Base-by-base conservation (phyloP, 2,888 invertebrate genomes). In the Marronus borbonicus region DNA sequence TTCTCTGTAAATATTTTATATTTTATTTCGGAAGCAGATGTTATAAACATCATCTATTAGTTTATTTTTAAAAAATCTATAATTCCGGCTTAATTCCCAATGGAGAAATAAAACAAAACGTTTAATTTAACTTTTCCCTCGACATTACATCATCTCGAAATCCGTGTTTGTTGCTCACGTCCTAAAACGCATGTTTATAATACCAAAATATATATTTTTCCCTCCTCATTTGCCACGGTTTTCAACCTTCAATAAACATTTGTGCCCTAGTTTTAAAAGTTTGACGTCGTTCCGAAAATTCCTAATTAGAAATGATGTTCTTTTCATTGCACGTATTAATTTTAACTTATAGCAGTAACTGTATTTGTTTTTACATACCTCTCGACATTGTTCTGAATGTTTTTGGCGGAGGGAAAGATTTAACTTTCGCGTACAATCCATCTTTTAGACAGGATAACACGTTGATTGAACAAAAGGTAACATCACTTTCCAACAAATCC, bases 191-290 rank as follows among this genome's bases (percentile, higher is more conserved):
- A 66, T 66, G 44, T 66, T 44, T 66, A 66, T 10, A 49, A 44
- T 8, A 24, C 14, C 8, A 5, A 66, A 7, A 60, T 44, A 44
- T 66, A 44, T 44, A 14, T 66, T 66, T 36, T 39, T 20, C 55
- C 55, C 55, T 55, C 20, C 24, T 44, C 39, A 58, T 72, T 39
- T 72, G 39, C 58, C 31, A 36, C 72, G n/a, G 55, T 20, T 10
- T 65, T 68, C 58, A 58, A 36, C 58, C 55, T 72, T 72, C 58
- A 72, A 72, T 72, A 72, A 72, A 72, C 50, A 58, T 72, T 72
- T 39, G 55, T 36, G 72, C n/a, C 39, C 72, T 58, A 72, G 60
- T 72, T 24, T 72, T 72, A 55, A 36, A 72, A 70, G 58, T 58
- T 58, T 36, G 17, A 58, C 58, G 17, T 36, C 58, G 28, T 14